Conservation (phyloP, 2,888 invertebrate genomes). For the Sinhomidia bicolor region DNA sequence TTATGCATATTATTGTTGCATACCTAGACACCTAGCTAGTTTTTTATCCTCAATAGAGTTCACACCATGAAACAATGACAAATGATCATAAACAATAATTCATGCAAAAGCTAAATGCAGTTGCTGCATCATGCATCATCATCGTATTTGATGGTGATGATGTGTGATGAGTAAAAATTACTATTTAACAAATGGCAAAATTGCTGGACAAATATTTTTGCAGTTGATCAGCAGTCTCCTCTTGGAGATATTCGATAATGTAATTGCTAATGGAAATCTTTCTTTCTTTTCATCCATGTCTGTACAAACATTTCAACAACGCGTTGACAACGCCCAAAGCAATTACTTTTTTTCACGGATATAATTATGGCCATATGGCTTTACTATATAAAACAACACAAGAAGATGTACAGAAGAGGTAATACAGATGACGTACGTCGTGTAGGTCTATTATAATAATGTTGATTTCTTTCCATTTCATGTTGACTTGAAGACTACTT, state of each 20-base stretch:
- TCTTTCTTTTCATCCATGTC: neutral
- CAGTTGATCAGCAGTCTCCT: constrained; percentile 61
- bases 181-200: constrained; percentile 43
- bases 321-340: constrained; percentile 69
- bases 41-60: too few relatives aligned
- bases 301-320: neutral
- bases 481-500: too few relatives aligned
- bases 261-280: constrained; percentile 67
- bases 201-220: constrained; percentile 72
- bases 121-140: constrained; percentile 64
- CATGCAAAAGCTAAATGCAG: neutral
- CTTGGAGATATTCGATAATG: constrained; percentile 47
- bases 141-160: constrained; percentile 30
- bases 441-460: too few relatives aligned
- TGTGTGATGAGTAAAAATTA: constrained; percentile 65
- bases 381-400: neutral
- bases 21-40: too few relatives aligned
- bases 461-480: too few relatives aligned
- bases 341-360: constrained; percentile 55
- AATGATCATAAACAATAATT: too few relatives aligned
- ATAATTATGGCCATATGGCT: constrained; percentile 67
- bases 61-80: constrained; percentile 2
- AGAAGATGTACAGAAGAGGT: too few relatives aligned
- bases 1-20: too few relatives aligned
- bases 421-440: too few relatives aligned